Base-by-base conservation (phyloP, 2,888 invertebrate species). In the Amblyteles armatorius region DNA sequence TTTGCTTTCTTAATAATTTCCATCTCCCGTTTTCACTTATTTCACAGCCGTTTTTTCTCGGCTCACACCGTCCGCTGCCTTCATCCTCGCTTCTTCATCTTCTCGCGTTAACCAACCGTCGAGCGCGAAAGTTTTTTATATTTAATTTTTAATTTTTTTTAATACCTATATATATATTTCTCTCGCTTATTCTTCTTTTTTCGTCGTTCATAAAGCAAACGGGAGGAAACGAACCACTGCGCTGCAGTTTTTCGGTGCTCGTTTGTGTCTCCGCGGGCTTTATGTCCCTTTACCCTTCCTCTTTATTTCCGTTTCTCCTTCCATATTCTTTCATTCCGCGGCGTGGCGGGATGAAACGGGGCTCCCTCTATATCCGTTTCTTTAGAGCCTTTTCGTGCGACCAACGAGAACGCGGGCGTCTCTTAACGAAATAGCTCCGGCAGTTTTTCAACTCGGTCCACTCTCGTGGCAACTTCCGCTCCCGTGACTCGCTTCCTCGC, bases 391-490 rank as follows among this genome's bases (percentile, higher is more conserved):
- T 67, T 79, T 65, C 79, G 52, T 67, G 79, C 63, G 44, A 60
- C 33, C 79, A 44, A 44, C 72, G 79, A n/a, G 29, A 73, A 73
- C 55, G 65, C 67, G 22, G 65, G 29, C 65, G 55, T 77, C 76
- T 73, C 74, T 83, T 74, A 79, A 82, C 84, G 82, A 82, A 85
- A 85, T 85, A 85, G 79, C 84, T 85, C 79, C 74, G 82, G 82
- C 79, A 79, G 79, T 85, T 85, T 85, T 85, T 85, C 79, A 79
- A 82, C 85, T 85, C 76, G 63, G 71, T 85, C 79, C 82, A 60
- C 74, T 79, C 84, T 82, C 67, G 16, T 73, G 68, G 73, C 80
- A 78, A 78, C 83, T 85, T 83, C 83, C 83, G 83, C 80, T 83
- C 63, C 57, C 48, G 73, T 44, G 80, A 78, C 71, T 83, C 68